Conservation (phyloP, 2,797 vertebrate genomes). For the Denticeps clupeoides region DNA sequence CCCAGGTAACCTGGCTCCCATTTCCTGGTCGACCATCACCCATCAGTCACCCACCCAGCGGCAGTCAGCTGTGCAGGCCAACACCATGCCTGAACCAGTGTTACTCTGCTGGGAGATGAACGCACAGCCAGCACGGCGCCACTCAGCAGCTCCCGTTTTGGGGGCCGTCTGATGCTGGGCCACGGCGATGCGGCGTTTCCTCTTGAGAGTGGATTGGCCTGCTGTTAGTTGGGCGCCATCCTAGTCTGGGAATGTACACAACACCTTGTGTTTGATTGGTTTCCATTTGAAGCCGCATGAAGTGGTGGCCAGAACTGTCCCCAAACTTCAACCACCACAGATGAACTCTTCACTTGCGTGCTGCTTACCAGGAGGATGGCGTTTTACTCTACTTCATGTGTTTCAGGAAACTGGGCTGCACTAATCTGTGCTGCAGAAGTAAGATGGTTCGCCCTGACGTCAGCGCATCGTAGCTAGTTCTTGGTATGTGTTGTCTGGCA, state of each 20-base stretch:
- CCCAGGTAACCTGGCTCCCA: too few species aligned
- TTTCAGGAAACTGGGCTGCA: not conserved
- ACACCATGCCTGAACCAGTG: constrained; percentile 31
- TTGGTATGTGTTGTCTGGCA: too few species aligned
- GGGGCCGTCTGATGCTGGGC: constrained; percentile 16
- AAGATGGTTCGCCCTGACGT: too few species aligned
- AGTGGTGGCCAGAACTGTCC: not conserved
- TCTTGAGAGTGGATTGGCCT: constrained; percentile 34
- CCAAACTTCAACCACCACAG: too few species aligned
- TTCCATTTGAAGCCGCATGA: not conserved
- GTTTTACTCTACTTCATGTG: not conserved
- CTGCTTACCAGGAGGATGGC: not conserved
- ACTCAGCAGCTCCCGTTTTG: constrained; percentile 29
- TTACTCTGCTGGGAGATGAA: constrained; percentile 44
- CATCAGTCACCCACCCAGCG: too few species aligned
- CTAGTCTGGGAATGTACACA: constrained; percentile 36
- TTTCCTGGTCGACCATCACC: too few species aligned
- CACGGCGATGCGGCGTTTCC: constrained; percentile 12
- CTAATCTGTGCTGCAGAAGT: not conserved
- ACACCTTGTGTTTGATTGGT: not conserved
- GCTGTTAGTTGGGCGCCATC: constrained; percentile 17
- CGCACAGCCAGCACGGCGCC: constrained; percentile 5
- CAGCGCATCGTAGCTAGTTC: too few species aligned
- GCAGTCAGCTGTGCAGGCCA: constrained; percentile 35
- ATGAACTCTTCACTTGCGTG: not conserved